Conservation (phyloP, 2,888 invertebrate species). For the Camponotus fellah region DNA sequence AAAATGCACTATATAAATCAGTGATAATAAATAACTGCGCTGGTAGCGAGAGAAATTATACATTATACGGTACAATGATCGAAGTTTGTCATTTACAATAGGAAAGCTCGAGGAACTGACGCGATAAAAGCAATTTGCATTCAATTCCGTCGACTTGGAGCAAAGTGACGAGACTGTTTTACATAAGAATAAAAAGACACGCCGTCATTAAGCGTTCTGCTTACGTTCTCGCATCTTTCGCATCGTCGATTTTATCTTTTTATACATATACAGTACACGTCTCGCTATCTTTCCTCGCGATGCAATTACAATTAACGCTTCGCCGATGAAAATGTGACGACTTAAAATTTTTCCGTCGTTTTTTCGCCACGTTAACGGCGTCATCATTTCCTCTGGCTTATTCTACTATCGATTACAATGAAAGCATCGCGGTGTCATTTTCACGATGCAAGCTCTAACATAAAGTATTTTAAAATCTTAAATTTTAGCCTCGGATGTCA, state of each 20-base stretch:
- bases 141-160: constrained; percentile 5
- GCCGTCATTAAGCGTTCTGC: constrained; percentile 21
- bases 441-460: background rate
- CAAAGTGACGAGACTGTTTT: background rate
- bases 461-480: background rate
- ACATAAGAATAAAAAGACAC: constrained; percentile 3
- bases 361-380: background rate
- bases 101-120: background rate
- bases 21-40: background rate
- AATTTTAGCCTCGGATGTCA: background rate
- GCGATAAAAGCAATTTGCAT: background rate
- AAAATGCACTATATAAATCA: constrained; percentile 8
- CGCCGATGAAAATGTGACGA: background rate
- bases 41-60: constrained; percentile 14
- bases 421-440: constrained; percentile 14
- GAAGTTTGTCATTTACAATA: background rate
- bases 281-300: constrained; percentile 22
- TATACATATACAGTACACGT: background rate
- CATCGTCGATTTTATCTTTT: background rate
- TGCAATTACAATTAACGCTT: constrained; percentile 30
- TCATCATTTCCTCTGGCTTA: constrained; percentile 22
- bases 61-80: background rate
- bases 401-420: constrained; percentile 23
- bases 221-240: background rate
- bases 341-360: background rate